phyloP scores from a whole-genome alignment of 2,113 vertebrate species.

The Neogobius melanostomus region DNA sequence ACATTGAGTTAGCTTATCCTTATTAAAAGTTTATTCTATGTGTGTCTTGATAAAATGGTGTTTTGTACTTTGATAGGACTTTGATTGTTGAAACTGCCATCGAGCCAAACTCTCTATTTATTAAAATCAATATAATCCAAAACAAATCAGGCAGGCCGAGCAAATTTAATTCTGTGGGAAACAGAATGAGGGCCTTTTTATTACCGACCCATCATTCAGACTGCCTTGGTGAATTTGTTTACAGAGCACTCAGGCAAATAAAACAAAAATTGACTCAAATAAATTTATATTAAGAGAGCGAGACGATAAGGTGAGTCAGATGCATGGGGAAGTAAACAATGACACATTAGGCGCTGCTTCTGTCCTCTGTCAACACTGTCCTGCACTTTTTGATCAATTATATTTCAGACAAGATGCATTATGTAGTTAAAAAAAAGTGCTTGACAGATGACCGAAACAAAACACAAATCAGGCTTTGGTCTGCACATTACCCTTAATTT shows the following conservation, averaged over 20 bases:
- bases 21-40: not conserved
- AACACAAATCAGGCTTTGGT: not conserved
- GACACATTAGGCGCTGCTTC: slow-evolving; percentile 3
- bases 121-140: slow-evolving; percentile 7
- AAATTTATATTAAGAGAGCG: slow-evolving; percentile 36
- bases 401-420: not conserved
- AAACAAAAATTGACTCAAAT: slow-evolving; percentile 2
- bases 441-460: slow-evolving; percentile 25
- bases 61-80: slow-evolving; percentile 1
- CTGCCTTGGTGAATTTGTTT: slow-evolving; percentile 2
- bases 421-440: not conserved
- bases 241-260: slow-evolving; percentile 16
- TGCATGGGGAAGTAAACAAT: not conserved
- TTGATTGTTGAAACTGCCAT: not conserved
- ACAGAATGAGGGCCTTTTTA: slow-evolving; percentile 15
- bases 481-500: not conserved
- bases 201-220: slow-evolving; percentile 18
- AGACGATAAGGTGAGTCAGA: slow-evolving; percentile 9
- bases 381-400: slow-evolving; percentile 34
- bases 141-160: slow-evolving; percentile 2
- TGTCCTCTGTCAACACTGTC: slow-evolving; percentile 14
- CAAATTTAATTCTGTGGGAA: slow-evolving; percentile 16
- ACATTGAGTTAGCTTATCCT: too few relatives aligned
- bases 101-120: slow-evolving; percentile 1
- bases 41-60: not conserved